Conservation (phyloP, 2,888 invertebrate genomes). For the Cryptus viduatorius region DNA sequence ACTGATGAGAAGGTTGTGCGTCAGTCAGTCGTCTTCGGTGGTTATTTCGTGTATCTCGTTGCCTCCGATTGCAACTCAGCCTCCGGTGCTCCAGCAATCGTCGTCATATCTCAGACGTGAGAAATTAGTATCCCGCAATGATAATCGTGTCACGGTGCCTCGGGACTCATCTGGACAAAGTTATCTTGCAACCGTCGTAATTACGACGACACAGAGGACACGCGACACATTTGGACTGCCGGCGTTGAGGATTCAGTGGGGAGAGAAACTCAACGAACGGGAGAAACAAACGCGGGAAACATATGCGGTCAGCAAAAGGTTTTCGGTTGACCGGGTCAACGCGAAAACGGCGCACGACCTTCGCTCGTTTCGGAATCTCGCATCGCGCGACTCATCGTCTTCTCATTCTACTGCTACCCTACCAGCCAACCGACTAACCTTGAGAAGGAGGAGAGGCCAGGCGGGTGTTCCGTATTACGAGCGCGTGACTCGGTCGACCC, state of each 20-base stretch:
- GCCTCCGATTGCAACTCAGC: background rate
- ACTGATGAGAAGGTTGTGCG: background rate
- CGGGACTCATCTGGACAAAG: conserved; percentile 13
- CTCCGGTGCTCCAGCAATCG: background rate
- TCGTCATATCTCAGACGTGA: conserved; percentile 3
- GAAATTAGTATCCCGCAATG: conserved; percentile 30
- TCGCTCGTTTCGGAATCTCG: conserved; percentile 57
- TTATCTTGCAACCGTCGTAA: background rate
- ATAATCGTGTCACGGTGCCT: conserved; percentile 24
- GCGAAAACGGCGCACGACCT: conserved; percentile 41
- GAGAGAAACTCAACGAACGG: background rate
- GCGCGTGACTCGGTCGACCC: conserved; percentile 49
- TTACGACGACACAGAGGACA: background rate
- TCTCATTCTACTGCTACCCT: background rate
- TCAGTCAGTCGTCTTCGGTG: background rate
- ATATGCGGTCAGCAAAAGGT: conserved; percentile 7
- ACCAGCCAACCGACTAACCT: no score
- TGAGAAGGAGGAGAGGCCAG: background rate
- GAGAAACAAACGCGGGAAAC: background rate
- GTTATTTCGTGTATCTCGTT: background rate
- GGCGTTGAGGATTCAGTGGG: no score
- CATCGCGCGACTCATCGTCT: conserved; percentile 33
- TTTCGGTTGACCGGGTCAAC: conserved; percentile 42
- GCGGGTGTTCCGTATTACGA: conserved; percentile 12
- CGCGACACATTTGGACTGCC: no score